These are phyloP conservation scores for Valencia hispanica DNA, from an alignment of 2,797 vertebrate species.

Conservation along the genomic window DNA sequence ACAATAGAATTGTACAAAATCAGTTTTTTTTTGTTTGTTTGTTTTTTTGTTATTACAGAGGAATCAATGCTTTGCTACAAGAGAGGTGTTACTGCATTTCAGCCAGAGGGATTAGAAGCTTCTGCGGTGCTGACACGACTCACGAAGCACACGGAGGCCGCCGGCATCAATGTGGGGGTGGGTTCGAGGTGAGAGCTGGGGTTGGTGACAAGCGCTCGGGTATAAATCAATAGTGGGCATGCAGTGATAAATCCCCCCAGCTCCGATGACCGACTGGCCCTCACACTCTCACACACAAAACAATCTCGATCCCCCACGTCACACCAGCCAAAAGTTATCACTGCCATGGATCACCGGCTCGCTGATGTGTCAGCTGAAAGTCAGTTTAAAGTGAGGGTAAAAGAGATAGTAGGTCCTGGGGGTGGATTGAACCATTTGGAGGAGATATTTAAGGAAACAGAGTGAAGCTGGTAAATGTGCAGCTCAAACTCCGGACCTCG, in stretches of 20 bases:
- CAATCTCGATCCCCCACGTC: slow-evolving; percentile 71
- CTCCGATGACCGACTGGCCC: slow-evolving; percentile 71
- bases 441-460: slow-evolving; percentile 26
- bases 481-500: neutral
- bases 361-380: slow-evolving; percentile 72
- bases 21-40: neutral
- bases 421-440: slow-evolving; percentile 3
- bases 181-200: neutral
- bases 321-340: slow-evolving; percentile 77
- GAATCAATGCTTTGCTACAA: slow-evolving; percentile 62
- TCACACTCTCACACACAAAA: slow-evolving; percentile 73
- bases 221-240: slow-evolving; percentile 78
- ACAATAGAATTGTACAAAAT: slow-evolving; percentile 27
- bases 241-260: slow-evolving; percentile 74
- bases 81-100: slow-evolving; percentile 49
- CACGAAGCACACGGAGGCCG: slow-evolving; percentile 41
- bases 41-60: slow-evolving; percentile 51
- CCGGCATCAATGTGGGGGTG: slow-evolving; percentile 22
- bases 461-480: neutral
- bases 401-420: slow-evolving; percentile 38
- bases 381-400: slow-evolving; percentile 44
- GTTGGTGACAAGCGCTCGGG: slow-evolving; percentile 32
- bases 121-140: slow-evolving; percentile 51
- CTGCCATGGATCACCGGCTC: slow-evolving; percentile 65
- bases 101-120: slow-evolving; percentile 57